Conservation (phyloP, 2,888 invertebrate genomes). For the Omphaloscelis lunosa region DNA sequence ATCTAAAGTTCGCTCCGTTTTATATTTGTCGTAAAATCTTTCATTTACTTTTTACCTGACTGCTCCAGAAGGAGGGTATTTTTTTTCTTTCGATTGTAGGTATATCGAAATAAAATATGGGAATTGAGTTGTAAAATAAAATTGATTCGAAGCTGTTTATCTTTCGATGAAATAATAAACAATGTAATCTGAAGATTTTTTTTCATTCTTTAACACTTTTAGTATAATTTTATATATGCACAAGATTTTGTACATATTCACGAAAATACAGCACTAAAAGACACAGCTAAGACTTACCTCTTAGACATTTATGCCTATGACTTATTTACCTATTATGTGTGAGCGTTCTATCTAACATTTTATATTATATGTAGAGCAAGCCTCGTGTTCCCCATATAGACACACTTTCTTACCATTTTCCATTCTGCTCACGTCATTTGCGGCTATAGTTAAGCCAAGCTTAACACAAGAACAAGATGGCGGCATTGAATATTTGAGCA, state of each 20-base stretch:
- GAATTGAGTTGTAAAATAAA: conserved; percentile 54
- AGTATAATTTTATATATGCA: neutral
- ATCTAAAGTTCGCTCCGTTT: conserved; percentile 58
- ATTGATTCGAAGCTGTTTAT: conserved; percentile 18
- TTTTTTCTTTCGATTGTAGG: conserved; percentile 37
- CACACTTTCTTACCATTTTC: conserved; percentile 34
- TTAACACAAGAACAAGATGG: conserved; percentile 61
- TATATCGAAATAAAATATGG: conserved; percentile 53
- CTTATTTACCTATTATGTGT: neutral
- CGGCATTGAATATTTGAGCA: conserved; percentile 62
- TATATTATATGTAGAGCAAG: neutral
- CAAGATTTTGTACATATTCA: neutral
- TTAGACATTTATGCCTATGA: too few relatives aligned
- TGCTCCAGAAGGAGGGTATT: too few relatives aligned
- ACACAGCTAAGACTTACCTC: neutral
- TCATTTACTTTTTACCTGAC: conserved; percentile 51
- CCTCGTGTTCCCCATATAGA: conserved; percentile 12
- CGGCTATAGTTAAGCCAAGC: conserved; percentile 55
- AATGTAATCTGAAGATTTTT: neutral
- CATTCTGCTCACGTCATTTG: conserved; percentile 57
- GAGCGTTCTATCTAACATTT: conserved; percentile 7
- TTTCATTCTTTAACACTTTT: neutral
- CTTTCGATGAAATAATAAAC: conserved; percentile 5
- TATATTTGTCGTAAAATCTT: conserved; percentile 65
- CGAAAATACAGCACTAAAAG: neutral